phyloP scores from a whole-genome alignment of 2,797 vertebrate genomes.

The Channallabes apus region DNA sequence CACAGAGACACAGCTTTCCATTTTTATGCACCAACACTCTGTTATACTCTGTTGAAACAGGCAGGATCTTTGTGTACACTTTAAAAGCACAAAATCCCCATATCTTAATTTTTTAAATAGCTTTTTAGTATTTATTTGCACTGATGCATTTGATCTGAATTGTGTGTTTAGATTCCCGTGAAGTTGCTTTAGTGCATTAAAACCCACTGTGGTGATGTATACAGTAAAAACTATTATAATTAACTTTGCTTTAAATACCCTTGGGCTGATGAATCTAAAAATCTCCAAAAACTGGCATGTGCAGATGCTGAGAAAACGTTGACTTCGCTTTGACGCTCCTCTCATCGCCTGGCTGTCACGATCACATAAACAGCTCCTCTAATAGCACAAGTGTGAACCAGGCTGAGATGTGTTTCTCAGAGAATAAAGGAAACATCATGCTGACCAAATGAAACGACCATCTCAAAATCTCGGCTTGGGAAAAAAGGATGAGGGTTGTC shows the following conservation, averaged over 20 bases:
- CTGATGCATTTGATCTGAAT: background rate
- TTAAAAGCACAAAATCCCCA: background rate
- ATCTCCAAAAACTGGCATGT: slow-evolving; percentile 18
- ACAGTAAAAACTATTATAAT: background rate
- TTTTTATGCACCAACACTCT: background rate
- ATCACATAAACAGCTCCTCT: slow-evolving; percentile 66
- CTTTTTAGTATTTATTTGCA: background rate
- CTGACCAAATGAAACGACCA: slow-evolving; percentile 49
- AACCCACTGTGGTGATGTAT: background rate
- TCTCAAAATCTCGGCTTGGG: slow-evolving; percentile 32
- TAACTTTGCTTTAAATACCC: slow-evolving; percentile 5
- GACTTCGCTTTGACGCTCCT: slow-evolving; percentile 38
- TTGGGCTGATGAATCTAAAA: slow-evolving; percentile 24
- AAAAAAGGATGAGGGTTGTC: background rate
- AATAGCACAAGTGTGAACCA: slow-evolving; percentile 60
- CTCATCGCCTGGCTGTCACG: slow-evolving; percentile 47
- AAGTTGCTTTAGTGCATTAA: background rate
- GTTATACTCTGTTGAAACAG: background rate
- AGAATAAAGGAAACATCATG: slow-evolving; percentile 60
- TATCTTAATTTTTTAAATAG: background rate
- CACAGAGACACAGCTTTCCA: background rate
- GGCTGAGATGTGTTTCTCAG: slow-evolving; percentile 47
- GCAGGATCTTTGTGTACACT: background rate
- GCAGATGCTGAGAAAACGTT: slow-evolving; percentile 41
- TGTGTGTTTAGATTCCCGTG: background rate